Evolutionary conservation across 2,113 vertebrate genomes (phyloP), one percentile per base, ranked within the genome.

Genomic region (Sitta europaea): DNA sequence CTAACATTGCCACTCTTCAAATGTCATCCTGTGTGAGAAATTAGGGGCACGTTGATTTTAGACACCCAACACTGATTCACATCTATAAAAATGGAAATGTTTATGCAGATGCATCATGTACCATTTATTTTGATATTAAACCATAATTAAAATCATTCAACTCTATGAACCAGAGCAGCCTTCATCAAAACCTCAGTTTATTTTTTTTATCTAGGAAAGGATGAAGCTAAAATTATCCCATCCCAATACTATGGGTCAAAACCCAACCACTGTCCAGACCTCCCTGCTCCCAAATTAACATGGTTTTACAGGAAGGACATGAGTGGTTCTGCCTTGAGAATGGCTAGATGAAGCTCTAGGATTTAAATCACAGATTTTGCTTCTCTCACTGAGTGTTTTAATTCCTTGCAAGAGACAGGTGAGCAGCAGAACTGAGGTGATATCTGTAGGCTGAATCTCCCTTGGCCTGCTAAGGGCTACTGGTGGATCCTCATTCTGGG

Each of bases 371-470:
- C 66, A 68, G 40, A 51, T 86, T 95, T 72, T 83, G 65, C 75
- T 86, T 66, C 90, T 71, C 38, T 33, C 86, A 22, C 10, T 5
- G 63, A 66, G 62, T 29, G 47, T 77, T 96, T 96, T 95, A 95
- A 96, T 96, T 86, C 89, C 86, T 94, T 89, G 77, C 29, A 94
- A 16, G 58, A 79, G 54, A 40, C 22, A 66, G 71, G 25, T 61
- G 77, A 82, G 82, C 40, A 86, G 75, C 22, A 95, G 58, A 92
- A 92, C 45, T 2, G 28, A 80, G 79, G 83, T 89, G 93, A 0
- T 95, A 91, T 80, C 91, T 94, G 76, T n/a, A 91, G 95, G 91
- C 63, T 86, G 33, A 80, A 92, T 89, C 67, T 94, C 86, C 31
- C 91, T 23, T 48, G 67, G 91, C 86, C 94, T 88, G 79, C 86